Evolutionary conservation across 2,797 vertebrate species (phyloP).

Genomic region (Sebastes jordani): DNA sequence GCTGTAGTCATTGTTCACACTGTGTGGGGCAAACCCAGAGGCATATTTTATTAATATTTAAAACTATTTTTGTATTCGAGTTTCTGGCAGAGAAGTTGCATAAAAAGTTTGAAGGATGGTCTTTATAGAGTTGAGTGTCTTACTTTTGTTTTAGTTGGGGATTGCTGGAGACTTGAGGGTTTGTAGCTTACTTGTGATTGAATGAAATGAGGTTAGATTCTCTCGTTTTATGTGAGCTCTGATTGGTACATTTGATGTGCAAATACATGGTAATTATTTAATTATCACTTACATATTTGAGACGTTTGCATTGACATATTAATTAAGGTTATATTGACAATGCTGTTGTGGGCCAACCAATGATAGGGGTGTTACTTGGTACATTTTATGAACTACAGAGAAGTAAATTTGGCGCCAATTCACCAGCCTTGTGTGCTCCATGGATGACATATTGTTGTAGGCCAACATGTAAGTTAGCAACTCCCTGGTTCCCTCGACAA

Average conservation of each 20-base stretch:
- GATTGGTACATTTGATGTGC: not conserved
- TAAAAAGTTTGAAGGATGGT: constrained; percentile 16
- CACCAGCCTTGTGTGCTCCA: no score
- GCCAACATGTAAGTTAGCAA: fast-evolving
- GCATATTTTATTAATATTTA: constrained; percentile 56
- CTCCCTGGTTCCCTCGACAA: no score
- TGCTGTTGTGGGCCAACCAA: not conserved
- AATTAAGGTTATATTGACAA: not conserved
- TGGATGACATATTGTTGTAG: no score
- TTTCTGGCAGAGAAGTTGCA: constrained; percentile 13
- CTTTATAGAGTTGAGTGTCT: not conserved
- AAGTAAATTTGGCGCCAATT: not conserved
- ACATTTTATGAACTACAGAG: not conserved
- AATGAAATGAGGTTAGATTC: not conserved
- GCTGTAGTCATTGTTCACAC: constrained; percentile 42
- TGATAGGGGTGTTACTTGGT: not conserved
- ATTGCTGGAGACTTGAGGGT: not conserved
- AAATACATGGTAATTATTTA: not conserved
- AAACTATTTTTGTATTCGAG: constrained; percentile 37
- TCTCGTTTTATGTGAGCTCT: not conserved
- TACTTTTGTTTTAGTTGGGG: constrained; percentile 2
- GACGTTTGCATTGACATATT: not conserved
- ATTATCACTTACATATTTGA: not conserved
- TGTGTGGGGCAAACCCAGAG: constrained; percentile 42
- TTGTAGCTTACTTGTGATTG: not conserved